phyloP scores from a whole-genome alignment of 2,888 invertebrate genomes.

The Onchidella celtica region DNA sequence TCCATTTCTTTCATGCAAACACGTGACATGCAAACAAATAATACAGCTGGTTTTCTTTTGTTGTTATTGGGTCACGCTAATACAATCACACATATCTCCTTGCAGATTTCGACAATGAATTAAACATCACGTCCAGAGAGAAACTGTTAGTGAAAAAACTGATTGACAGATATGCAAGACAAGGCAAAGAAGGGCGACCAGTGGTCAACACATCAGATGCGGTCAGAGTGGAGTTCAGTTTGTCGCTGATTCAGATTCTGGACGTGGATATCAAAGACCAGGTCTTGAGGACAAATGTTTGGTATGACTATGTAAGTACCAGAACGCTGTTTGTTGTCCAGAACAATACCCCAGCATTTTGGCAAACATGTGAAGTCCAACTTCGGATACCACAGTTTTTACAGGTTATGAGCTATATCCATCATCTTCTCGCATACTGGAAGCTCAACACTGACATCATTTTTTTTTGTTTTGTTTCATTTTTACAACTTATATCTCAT shows the following conservation, averaged over 20 bases:
- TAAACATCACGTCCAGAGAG: conserved; percentile 70
- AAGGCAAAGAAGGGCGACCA: conserved; percentile 71
- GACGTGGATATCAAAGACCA: conserved; percentile 74
- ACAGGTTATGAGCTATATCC: too few relatives aligned
- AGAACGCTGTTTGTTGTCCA: too few relatives aligned
- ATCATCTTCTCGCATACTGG: background rate
- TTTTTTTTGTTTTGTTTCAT: too few relatives aligned
- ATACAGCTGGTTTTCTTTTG: too few relatives aligned
- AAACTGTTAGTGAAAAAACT: conserved; percentile 75
- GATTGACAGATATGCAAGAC: conserved; percentile 67
- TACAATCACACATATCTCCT: too few relatives aligned
- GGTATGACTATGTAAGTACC: conserved; percentile 73
- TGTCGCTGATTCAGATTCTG: conserved; percentile 72
- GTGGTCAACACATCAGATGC: conserved; percentile 72
- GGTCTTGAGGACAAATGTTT: conserved; percentile 72
- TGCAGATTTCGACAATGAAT: conserved; percentile 44
- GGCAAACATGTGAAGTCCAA: too few relatives aligned
- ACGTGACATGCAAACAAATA: background rate
- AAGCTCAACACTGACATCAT: too few relatives aligned
- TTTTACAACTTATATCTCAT: too few relatives aligned
- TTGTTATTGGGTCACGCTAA: too few relatives aligned
- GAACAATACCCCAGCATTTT: too few relatives aligned
- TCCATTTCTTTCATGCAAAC: too few relatives aligned
- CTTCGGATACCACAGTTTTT: too few relatives aligned
- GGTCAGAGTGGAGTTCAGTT: conserved; percentile 70